Conservation (phyloP, 2,888 invertebrate species). For the Ommatoiulus sabulosus region DNA sequence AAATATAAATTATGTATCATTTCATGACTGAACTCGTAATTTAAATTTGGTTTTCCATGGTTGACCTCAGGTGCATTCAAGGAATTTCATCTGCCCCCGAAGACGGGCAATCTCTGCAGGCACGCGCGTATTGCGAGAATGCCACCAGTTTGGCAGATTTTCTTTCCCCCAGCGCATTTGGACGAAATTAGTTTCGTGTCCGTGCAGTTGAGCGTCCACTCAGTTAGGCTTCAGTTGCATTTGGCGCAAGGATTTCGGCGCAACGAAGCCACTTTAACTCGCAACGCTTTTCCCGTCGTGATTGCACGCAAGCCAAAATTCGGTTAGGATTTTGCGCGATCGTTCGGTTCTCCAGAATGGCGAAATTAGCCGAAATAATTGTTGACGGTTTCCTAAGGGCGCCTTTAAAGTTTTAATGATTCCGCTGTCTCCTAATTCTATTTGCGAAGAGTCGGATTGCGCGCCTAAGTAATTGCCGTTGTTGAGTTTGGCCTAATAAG, state of each 20-base stretch:
- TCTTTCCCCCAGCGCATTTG: neutral
- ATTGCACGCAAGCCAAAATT: neutral
- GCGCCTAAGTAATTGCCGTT: neutral
- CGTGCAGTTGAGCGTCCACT: neutral
- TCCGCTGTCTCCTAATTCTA: slow-evolving; percentile 22
- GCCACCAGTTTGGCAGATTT: neutral
- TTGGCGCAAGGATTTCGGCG: neutral
- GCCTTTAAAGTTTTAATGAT: slow-evolving; percentile 37
- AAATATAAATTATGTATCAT: too few species aligned
- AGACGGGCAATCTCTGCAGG: neutral
- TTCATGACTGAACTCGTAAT: too few species aligned
- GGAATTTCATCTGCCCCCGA: neutral
- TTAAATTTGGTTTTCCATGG: too few species aligned
- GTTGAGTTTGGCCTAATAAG: slow-evolving; percentile 24
- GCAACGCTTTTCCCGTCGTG: neutral
- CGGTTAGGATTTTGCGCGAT: neutral
- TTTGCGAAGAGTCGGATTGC: neutral
- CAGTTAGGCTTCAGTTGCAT: neutral
- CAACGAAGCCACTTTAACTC: neutral
- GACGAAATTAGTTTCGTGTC: too few species aligned
- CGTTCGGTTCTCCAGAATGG: neutral
- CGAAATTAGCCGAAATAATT: slow-evolving; percentile 33
- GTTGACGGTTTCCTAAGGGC: slow-evolving; percentile 41
- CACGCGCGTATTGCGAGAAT: neutral
- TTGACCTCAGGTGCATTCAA: too few species aligned